Evolutionary conservation across 2,888 invertebrate species (phyloP), one percentile per base, ranked within the genome.

Genomic region (Hydraecia micacea): DNA sequence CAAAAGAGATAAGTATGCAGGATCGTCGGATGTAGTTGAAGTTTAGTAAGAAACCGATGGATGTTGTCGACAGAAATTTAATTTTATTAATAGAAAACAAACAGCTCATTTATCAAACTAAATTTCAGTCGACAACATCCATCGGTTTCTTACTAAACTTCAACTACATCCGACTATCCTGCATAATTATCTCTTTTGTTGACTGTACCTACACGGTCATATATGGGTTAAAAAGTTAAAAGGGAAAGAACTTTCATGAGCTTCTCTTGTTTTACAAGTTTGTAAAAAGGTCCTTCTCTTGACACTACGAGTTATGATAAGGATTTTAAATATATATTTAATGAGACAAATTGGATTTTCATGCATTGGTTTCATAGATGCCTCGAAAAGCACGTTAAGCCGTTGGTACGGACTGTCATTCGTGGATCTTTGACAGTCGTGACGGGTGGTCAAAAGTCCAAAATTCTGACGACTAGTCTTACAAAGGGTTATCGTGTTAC

Each of bases 181-280:
- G n/a, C n/a, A n/a, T n/a, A n/a, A n/a, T n/a, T n/a, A n/a, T n/a
- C n/a, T n/a, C n/a, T n/a, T n/a, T n/a, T n/a, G n/a, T n/a, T n/a
- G n/a, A n/a, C n/a, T n/a, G n/a, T n/a, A 65, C 32, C 42, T 58
- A 83, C 25, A 71, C 18, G 66, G 46, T 21, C 18, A 55, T 63
- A 63, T 15, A 42, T 36, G n/a, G n/a, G 42, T 46, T 71, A 62
- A 42, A 42, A 32, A 32, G 3, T 71, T 67, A 21, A 67, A 71
- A 42, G 28, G 49, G 28, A 15, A 55, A 36, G 11, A 62, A 62
- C 9, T 60, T 69, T 66, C 36, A 32, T 62, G 28, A 28, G 6
- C 6, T 63, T 55, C 36, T 66, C 25, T 49, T 66, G 60, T 60
- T 66, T 42, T 15, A 28, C 52, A 28, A 18, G n/a, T 66, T 75